These are phyloP conservation scores for Cyprinodon diabolis DNA, from an alignment of 2,797 vertebrate species.

Conservation along the genomic window DNA sequence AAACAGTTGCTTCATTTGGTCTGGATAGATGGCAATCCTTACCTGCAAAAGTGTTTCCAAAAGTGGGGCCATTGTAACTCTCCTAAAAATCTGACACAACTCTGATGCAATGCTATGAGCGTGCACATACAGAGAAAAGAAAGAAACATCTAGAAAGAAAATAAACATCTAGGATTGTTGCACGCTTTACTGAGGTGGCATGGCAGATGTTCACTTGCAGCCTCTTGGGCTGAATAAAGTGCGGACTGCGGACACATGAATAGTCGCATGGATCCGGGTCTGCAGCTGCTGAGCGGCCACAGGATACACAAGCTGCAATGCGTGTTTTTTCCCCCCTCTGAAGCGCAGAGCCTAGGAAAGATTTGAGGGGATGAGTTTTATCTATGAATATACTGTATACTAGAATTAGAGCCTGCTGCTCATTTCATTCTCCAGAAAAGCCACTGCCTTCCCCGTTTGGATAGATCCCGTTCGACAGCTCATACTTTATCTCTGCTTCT, in stretches of 20 bases:
- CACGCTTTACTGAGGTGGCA: constrained; percentile 24
- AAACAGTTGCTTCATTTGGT: constrained; percentile 58
- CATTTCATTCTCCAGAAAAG: not conserved
- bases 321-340: constrained; percentile 69
- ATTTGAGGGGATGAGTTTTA: constrained; percentile 48
- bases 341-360: constrained; percentile 49
- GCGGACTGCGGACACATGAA: constrained; percentile 55
- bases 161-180: not conserved
- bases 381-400: constrained; percentile 25
- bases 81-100: constrained; percentile 33
- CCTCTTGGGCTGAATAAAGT: constrained; percentile 35
- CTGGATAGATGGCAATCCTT: constrained; percentile 23
- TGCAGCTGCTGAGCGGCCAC: constrained; percentile 60
- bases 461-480: constrained; percentile 2
- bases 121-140: constrained; percentile 8
- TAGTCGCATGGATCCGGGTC: constrained; percentile 30
- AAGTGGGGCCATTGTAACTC: constrained; percentile 55
- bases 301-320: constrained; percentile 76
- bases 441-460: constrained; percentile 40
- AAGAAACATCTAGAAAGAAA: not conserved
- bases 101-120: constrained; percentile 56
- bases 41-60: constrained; percentile 43
- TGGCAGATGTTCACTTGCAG: constrained; percentile 43
- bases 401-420: constrained; percentile 10
- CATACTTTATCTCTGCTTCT: constrained; percentile 43